Base-by-base conservation (phyloP, 2,797 vertebrate species). In the Euphonia xanthogaster region DNA sequence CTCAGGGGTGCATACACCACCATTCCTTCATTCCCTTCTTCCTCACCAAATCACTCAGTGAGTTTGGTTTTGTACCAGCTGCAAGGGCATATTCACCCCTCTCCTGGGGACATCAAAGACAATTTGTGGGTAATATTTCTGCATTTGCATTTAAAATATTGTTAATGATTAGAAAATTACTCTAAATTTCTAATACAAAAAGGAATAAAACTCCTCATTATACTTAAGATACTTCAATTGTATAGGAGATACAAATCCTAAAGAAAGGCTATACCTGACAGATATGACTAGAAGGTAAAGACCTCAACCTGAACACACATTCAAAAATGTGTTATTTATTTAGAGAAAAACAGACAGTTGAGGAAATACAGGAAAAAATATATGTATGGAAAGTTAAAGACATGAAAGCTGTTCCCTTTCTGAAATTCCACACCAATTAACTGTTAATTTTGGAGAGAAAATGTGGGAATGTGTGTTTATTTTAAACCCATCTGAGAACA, bases 401-500 rank as follows among this genome's bases (percentile, higher is more conserved):
- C 17, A 45, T 40, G 19, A 75, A 92, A 90, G 16, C 5, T 63
- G 7, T 19, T 51, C 6, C 37, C 10, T 33, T 76, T 57, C 47
- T 86, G 30, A 90, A 80, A 57, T 71, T 74, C 61, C n/a, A 65
- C 25, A 42, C 24, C n/a, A 71, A 77, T 35, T 16, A 48, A 6
- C n/a, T 62, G 9, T 17, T 78, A 65, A 60, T 50, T 75, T 85
- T 89, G 19, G 19, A 58, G 30, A 35, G 15, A 20, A 53, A 85
- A 90, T 63, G 16, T 20, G 14, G 8, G 14, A 92, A 80, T 42
- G 15, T 10, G n/a, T 80, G 7, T 17, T 44, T 81, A 42, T 75
- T 90, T 94, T 66, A 89, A 93, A 72, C 14, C 7, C 24, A 24
- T 55, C 9, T 70, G 35, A 76, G 51, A 89, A 82, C 6, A 62